Evolutionary conservation across 1,140 invertebrate genomes (phyloP), one percentile per base, ranked within the genome.

Genomic region (Zaprionus tsacasi): DNA sequence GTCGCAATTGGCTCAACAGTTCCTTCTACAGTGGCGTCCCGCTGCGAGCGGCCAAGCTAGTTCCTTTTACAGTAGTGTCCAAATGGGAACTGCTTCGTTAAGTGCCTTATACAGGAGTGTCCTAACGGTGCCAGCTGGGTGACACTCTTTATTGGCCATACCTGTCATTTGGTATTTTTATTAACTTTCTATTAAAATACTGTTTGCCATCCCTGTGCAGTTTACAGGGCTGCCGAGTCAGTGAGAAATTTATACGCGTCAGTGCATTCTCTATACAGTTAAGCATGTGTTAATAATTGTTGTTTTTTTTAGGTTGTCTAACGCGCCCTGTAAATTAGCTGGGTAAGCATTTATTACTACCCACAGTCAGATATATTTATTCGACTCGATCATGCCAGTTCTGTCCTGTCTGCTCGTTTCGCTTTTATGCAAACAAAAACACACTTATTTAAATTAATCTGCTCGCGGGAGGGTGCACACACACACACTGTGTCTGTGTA

Each of bases 1-100:
- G 58, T 15, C 45, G 50, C 50, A 65, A 79, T 75, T 67, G 76
- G 56, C 78, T 55, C 54, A 57, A 56, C 59, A 25, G 33, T 58
- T 70, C 59, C 52, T 74, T 59, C 40, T 69, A 45, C 50, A 33
- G 33, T 60, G 27, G 21, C 35, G 35, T 17, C 45, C 3, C 11
- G 7, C 45, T 11, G 17, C 21, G 5, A 50, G 45, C 11, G 45
- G 45, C 45, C 17, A 21, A 25, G 45, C 45, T 25, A 50, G 17
- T 25, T 50, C 17, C 45, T 50, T 50, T 50, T 50, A 50, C 45
- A 50, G 17, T 50, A 50, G 17, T 25, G 45, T 11, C 15, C 17
- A 50, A 50, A 50, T 50, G 45, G 25, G 17, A 50, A 0, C 45
- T 5, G 11, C 45, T 50, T 45, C 40, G 40, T 45, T 45, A 48